Evolutionary conservation across 2,113 vertebrate genomes (phyloP).

Genomic region (Leuciscus idus): DNA sequence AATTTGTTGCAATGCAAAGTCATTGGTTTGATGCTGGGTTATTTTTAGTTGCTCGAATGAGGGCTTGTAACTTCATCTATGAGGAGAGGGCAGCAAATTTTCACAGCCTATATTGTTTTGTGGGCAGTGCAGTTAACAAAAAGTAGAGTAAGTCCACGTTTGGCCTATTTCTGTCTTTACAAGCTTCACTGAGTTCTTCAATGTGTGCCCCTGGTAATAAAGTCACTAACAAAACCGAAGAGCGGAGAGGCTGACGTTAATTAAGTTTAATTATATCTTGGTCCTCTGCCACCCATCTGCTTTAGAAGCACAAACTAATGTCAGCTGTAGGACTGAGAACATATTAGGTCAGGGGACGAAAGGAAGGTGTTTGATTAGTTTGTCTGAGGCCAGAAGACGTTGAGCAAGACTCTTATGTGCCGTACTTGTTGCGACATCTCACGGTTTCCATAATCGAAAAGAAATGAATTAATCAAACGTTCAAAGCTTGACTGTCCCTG

Average conservation of each 20-base stretch:
- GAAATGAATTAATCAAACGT: slow-evolving; percentile 22
- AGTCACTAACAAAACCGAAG: slow-evolving; percentile 11
- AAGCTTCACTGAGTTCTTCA: background rate
- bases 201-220: slow-evolving; percentile 15
- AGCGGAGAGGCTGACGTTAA: slow-evolving; percentile 30
- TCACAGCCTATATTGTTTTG: background rate
- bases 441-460: background rate
- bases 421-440: background rate
- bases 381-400: background rate
- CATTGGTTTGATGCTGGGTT: background rate
- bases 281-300: slow-evolving; percentile 29
- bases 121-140: background rate
- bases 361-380: slow-evolving; percentile 21
- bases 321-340: background rate
- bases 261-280: slow-evolving; percentile 49
- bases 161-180: background rate
- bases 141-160: background rate
- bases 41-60: background rate
- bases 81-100: background rate
- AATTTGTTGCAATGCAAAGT: background rate
- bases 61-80: background rate
- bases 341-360: background rate
- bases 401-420: background rate
- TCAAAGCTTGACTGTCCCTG: slow-evolving; percentile 18
- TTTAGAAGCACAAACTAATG: slow-evolving; percentile 29